A percentile compares a stretch with the other conserved stretches of the same genome.
Evolutionary conservation across 2,113 vertebrate genomes (phyloP).

Genomic region (Vulpes lagopus): DNA sequence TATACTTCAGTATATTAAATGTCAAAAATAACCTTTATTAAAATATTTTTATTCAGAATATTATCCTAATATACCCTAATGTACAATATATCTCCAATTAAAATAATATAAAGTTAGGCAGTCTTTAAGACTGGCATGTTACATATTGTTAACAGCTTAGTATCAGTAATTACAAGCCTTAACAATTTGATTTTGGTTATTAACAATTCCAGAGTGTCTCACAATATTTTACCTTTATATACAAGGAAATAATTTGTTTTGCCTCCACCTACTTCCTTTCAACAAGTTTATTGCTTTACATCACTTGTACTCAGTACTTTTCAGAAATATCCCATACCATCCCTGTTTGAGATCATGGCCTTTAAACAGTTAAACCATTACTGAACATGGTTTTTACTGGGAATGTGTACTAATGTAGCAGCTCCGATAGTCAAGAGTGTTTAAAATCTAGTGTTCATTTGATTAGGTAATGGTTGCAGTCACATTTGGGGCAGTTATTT

Average conservation of each 20-base stretch:
- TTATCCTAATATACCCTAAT: not conserved
- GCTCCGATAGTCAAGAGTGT: not conserved
- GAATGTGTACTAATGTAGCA: not conserved
- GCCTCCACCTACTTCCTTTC: not conserved
- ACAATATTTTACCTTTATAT: constrained; percentile 20
- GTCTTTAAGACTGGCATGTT: constrained; percentile 28
- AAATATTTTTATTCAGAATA: constrained; percentile 43
- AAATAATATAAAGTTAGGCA: constrained; percentile 42
- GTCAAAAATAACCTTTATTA: constrained; percentile 30
- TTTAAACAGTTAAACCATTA: not conserved
- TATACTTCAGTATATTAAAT: constrained; percentile 38
- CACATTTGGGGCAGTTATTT: constrained; percentile 15
- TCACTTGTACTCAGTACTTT: constrained; percentile 4
- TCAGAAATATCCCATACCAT: not conserved
- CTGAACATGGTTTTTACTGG: not conserved
- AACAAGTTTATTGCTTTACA: not conserved
- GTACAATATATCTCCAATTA: not conserved
- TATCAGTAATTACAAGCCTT: constrained; percentile 41
- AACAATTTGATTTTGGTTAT: constrained; percentile 26
- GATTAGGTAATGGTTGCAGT: not conserved
- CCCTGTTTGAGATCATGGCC: not conserved
- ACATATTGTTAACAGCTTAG: not conserved
- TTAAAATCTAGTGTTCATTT: not conserved
- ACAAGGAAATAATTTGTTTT: not conserved
- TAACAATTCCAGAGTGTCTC: not conserved